A percentile compares a stretch with the other conserved stretches of the same genome.
Evolutionary conservation across 2,113 vertebrate species (phyloP).

Genomic region (Micronycteris hirsuta): DNA sequence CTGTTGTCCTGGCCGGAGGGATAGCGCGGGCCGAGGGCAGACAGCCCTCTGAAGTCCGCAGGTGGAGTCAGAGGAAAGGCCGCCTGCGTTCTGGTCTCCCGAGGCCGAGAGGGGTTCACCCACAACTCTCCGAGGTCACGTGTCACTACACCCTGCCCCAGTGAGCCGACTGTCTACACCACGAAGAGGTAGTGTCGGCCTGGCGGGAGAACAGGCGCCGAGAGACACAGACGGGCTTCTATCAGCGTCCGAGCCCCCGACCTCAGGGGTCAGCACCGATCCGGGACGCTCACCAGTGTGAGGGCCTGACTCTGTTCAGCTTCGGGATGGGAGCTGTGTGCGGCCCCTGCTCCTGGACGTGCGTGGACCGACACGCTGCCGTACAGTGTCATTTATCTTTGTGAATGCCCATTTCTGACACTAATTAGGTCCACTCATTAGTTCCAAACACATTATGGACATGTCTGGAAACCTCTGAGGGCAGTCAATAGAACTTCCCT

Average conservation of each 20-base stretch:
- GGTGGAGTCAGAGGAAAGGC: not conserved
- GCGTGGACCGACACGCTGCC: rapidly evolving
- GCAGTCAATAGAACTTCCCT: not conserved
- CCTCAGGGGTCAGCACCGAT: not conserved
- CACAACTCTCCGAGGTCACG: no score
- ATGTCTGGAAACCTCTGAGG: not conserved
- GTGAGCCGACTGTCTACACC: rapidly evolving
- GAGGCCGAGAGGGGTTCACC: rapidly evolving
- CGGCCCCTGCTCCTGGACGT: no score
- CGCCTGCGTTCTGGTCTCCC: not conserved
- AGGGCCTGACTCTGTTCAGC: no score
- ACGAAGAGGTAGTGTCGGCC: not conserved
- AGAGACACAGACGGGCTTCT: not conserved
- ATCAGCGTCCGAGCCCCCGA: not conserved
- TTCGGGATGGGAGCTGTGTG: no score
- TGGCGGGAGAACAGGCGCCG: rapidly evolving
- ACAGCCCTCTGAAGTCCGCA: rapidly evolving
- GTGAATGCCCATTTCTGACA: not conserved
- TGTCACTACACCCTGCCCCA: rapidly evolving
- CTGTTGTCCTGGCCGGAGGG: not conserved
- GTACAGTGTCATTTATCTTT: not conserved
- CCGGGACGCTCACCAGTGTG: no score
- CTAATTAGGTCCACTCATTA: not conserved
- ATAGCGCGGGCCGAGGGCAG: no score
- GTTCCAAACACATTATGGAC: not conserved